phyloP scores from a whole-genome alignment of 1,140 invertebrate genomes.

The Holotrichia oblita region DNA sequence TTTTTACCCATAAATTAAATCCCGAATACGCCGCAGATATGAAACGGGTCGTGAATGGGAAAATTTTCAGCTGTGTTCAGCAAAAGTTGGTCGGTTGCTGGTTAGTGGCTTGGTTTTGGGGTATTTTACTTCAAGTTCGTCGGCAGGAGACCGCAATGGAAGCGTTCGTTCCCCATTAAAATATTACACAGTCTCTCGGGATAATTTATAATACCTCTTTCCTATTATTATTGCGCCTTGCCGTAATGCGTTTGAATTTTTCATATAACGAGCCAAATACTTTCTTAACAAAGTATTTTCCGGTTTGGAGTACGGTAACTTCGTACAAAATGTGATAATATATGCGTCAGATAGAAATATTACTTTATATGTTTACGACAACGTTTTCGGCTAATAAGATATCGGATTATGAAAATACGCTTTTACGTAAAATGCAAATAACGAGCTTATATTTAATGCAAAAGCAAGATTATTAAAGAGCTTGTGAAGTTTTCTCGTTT shows the following conservation, averaged over 20 bases:
- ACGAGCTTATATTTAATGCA: neutral
- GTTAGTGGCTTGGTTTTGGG: neutral
- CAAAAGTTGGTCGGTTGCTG: conserved; percentile 5
- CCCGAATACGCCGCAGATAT: neutral
- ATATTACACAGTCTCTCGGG: conserved; percentile 8
- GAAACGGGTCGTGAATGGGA: neutral
- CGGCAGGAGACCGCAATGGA: neutral
- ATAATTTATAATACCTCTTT: conserved; percentile 35
- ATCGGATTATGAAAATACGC: neutral
- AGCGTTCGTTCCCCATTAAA: neutral
- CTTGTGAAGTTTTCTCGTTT: no score
- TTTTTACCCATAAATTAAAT: neutral
- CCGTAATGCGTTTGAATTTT: conserved; percentile 24
- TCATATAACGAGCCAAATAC: conserved; percentile 29
- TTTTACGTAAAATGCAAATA: neutral
- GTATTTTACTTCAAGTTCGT: neutral
- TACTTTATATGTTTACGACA: neutral
- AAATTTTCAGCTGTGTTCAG: neutral
- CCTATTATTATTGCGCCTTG: conserved; percentile 2
- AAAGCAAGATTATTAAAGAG: no score
- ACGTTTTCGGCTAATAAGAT: neutral
- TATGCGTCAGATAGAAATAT: conserved; percentile 22
- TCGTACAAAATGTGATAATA: conserved; percentile 4
- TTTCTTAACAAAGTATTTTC: conserved; percentile 14
- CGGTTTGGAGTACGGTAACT: neutral